Percentiles rank a stretch among this genome's conserved stretches.
These are phyloP conservation scores for Azemiops feae DNA, from an alignment of 2,113 vertebrate genomes.

Conservation along the genomic window DNA sequence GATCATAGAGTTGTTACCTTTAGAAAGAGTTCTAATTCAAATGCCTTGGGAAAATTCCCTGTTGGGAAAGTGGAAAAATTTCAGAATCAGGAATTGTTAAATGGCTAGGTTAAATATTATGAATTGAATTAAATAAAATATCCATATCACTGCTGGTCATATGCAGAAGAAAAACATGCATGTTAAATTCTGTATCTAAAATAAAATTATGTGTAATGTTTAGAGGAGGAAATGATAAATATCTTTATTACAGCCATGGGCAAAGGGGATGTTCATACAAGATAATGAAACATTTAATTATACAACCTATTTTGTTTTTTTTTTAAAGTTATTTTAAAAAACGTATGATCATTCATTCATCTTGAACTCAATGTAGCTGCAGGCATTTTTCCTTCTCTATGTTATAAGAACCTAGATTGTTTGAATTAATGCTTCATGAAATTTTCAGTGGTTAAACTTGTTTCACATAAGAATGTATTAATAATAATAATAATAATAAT, in stretches of 20 bases:
- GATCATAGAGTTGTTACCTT: not conserved
- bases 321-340: not conserved
- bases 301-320: not conserved
- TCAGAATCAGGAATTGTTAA: not conserved
- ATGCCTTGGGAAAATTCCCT: not conserved
- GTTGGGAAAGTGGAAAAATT: not conserved
- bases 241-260: constrained; percentile 38
- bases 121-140: not conserved
- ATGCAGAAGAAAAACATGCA: accelerated
- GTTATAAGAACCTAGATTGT: not conserved
- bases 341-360: not conserved
- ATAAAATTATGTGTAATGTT: not conserved
- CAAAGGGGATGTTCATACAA: constrained; percentile 36
- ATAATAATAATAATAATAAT: too few relatives aligned
- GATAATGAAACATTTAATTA: constrained; percentile 7
- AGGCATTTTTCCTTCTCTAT: not conserved
- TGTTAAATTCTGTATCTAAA: not conserved
- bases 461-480: not conserved
- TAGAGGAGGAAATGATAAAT: not conserved
- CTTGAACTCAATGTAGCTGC: not conserved
- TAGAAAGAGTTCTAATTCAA: not conserved
- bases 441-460: not conserved
- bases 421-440: not conserved
- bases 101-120: not conserved
- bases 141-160: not conserved